phyloP scores from a whole-genome alignment of 2,888 invertebrate genomes.

The Patella depressa region DNA sequence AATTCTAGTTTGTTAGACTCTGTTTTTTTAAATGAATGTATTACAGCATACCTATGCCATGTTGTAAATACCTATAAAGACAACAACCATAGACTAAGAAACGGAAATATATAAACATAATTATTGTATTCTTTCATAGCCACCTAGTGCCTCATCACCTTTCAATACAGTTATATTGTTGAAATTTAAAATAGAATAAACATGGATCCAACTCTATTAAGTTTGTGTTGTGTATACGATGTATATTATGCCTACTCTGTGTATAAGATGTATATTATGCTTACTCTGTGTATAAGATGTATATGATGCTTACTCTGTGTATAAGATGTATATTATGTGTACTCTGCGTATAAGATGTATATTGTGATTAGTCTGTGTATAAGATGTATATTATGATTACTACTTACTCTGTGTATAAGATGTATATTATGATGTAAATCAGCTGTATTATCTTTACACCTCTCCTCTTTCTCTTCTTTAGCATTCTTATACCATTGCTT shows the following conservation, averaged over 20 bases:
- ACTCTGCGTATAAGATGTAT: conserved; percentile 31
- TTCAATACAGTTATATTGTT: no score
- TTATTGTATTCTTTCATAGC: no score
- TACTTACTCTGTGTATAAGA: conserved; percentile 26
- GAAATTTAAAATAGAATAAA: neutral
- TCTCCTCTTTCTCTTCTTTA: conserved; percentile 37
- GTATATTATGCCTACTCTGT: conserved; percentile 38
- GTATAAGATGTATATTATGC: conserved; percentile 36
- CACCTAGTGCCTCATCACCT: no score
- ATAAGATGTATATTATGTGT: conserved; percentile 43
- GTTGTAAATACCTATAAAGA: conserved; percentile 47
- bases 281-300: conserved; percentile 46
- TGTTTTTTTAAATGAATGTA: conserved; percentile 61
- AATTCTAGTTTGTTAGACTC: conserved; percentile 51
- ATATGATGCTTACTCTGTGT: conserved; percentile 41
- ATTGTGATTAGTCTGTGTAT: conserved; percentile 46
- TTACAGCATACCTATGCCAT: conserved; percentile 60
- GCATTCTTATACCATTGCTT: conserved; percentile 48
- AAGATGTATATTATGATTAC: conserved; percentile 35
- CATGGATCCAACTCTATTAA: neutral
- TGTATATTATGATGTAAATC: conserved; percentile 42
- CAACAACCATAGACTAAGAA: neutral
- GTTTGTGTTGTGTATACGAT: neutral
- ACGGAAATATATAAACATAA: neutral
- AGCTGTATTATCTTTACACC: conserved; percentile 39